These are phyloP conservation scores for Drosophila picticornis DNA, from an alignment of 2,888 invertebrate genomes.

Conservation along the genomic window DNA sequence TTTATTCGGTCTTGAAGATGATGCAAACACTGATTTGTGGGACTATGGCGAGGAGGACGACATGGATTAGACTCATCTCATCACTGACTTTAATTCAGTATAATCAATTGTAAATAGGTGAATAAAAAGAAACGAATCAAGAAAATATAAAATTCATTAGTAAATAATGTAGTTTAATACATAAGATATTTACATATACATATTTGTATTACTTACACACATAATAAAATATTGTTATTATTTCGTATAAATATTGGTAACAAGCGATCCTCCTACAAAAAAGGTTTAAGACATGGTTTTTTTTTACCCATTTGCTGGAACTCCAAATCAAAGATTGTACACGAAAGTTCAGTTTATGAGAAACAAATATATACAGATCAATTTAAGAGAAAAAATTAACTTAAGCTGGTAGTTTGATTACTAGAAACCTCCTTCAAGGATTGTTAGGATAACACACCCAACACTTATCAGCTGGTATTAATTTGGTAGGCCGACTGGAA, in stretches of 20 bases:
- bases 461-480: not conserved
- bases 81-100: conserved; percentile 18
- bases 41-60: conserved; percentile 87
- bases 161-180: not conserved
- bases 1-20: conserved; percentile 79
- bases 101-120: conserved; percentile 16
- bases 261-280: no score
- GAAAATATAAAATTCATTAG: not conserved
- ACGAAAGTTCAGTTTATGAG: no score
- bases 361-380: not conserved
- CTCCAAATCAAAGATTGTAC: no score
- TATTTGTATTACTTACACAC: no score
- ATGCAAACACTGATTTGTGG: conserved; percentile 86
- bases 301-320: no score
- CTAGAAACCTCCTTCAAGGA: not conserved
- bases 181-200: not conserved
- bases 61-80: conserved; percentile 18
- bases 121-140: not conserved
- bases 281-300: no score
- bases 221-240: no score
- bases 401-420: not conserved
- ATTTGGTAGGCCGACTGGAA: not conserved
- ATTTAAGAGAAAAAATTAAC: not conserved
- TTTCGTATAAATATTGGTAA: no score
- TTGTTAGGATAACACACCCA: not conserved